A percentile compares a stretch with the other conserved stretches of the same genome.
These are phyloP conservation scores for Cosmorhoe ocellata DNA, from an alignment of 2,888 invertebrate species.

Conservation along the genomic window DNA sequence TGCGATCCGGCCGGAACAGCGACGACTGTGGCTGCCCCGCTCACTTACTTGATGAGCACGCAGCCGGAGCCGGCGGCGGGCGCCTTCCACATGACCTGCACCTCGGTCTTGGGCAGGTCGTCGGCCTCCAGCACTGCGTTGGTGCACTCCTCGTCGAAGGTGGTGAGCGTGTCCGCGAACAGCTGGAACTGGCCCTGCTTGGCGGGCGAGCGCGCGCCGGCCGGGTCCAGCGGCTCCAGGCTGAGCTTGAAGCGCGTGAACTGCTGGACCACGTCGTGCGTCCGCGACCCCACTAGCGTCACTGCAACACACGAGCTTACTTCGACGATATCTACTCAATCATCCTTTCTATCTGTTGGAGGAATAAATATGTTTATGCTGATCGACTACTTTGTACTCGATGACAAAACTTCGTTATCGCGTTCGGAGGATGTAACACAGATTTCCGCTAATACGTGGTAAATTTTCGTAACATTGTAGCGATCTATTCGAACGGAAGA, in stretches of 20 bases:
- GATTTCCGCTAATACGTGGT: conserved; percentile 1
- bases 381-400: no score
- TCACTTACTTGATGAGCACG: conserved; percentile 90
- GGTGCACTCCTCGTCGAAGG: conserved; percentile 91
- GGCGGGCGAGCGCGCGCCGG: conserved; percentile 52
- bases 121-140: conserved; percentile 92
- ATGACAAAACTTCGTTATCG: background rate
- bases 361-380: no score
- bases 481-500: background rate
- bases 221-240: conserved; percentile 84
- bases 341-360: no score
- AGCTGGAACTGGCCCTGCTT: conserved; percentile 76
- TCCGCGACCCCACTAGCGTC: conserved; percentile 85
- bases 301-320: no score
- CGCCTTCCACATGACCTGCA: conserved; percentile 95
- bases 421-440: background rate
- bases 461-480: background rate
- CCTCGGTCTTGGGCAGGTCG: conserved; percentile 90
- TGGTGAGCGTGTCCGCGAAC: conserved; percentile 82
- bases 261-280: conserved; percentile 85
- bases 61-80: conserved; percentile 93
- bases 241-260: conserved; percentile 91
- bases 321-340: no score
- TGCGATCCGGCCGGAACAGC: no score
- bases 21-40: no score